A percentile compares a stretch with the other conserved stretches of the same genome.
phyloP scores from a whole-genome alignment of 35 echinoderm and acorn worm species.

The Ophioderma brevispina region DNA sequence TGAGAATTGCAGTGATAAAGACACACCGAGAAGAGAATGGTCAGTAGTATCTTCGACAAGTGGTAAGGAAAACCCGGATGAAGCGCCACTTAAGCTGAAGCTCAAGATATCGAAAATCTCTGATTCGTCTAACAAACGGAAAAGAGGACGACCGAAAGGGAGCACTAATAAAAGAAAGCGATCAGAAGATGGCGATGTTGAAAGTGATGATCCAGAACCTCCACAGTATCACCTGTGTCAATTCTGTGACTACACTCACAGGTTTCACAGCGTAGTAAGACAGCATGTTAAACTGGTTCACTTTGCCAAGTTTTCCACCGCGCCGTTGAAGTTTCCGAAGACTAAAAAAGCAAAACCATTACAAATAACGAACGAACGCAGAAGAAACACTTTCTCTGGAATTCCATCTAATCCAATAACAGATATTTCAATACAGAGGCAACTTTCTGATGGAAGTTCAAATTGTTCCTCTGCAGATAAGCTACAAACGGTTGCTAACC shows the following conservation, averaged over 20 bases:
- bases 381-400: no score
- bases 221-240: not conserved
- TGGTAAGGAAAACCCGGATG: not conserved
- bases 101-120: not conserved
- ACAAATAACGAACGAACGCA: no score
- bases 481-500: no score
- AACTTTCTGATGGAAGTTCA: no score
- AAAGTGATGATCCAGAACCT: not conserved
- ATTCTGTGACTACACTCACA: not conserved
- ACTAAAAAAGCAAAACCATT: no score
- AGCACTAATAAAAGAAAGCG: not conserved
- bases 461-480: no score
- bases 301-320: not conserved
- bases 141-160: not conserved
- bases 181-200: not conserved
- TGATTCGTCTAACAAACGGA: not conserved
- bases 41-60: not conserved
- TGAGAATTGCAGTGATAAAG: no score
- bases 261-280: not conserved
- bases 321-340: not conserved
- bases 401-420: no score
- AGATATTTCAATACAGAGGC: no score
- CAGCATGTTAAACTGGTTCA: not conserved
- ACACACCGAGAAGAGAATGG: not conserved
- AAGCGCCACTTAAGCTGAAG: not conserved